These are phyloP conservation scores for Gnathonemus echidnorhynchus DNA, from an alignment of 2,113 vertebrate species.

Conservation along the genomic window DNA sequence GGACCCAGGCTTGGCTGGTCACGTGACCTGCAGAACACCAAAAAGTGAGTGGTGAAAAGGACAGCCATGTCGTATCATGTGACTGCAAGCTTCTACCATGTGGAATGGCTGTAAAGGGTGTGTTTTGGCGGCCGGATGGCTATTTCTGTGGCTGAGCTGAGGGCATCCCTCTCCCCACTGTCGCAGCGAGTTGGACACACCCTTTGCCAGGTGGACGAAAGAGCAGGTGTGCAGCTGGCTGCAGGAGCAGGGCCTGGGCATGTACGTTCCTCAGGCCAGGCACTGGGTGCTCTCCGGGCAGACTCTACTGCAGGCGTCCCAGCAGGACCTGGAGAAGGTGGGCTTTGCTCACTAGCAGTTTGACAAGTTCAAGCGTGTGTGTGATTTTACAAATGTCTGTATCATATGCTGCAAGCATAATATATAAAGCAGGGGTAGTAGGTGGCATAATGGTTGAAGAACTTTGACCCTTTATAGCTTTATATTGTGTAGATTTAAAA, in stretches of 20 bases:
- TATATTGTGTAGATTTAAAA: not conserved
- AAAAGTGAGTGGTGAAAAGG: slow-evolving; percentile 60
- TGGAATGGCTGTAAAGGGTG: not conserved
- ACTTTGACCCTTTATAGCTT: not conserved
- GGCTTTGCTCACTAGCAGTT: slow-evolving; percentile 29
- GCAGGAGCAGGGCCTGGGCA: slow-evolving; percentile 84
- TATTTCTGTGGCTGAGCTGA: not conserved
- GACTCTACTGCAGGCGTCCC: slow-evolving; percentile 89
- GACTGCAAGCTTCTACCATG: not conserved
- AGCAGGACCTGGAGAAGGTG: slow-evolving; percentile 92
- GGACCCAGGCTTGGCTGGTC: slow-evolving; percentile 94
- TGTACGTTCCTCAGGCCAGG: slow-evolving; percentile 74
- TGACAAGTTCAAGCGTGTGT: not conserved
- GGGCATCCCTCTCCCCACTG: slow-evolving; percentile 11
- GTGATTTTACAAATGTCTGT: not conserved
- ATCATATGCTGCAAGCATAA: not conserved
- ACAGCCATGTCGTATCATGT: not conserved
- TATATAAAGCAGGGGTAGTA: not conserved
- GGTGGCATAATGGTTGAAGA: not conserved
- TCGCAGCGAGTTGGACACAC: slow-evolving; percentile 83
- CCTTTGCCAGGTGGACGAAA: slow-evolving; percentile 92
- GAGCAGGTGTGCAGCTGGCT: slow-evolving; percentile 95
- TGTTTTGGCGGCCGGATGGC: not conserved
- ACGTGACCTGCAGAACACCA: slow-evolving; percentile 78
- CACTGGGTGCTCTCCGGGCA: slow-evolving; percentile 90